Evolutionary conservation across 2,888 invertebrate genomes (phyloP).

Genomic region (Hypomecis atomaria): DNA sequence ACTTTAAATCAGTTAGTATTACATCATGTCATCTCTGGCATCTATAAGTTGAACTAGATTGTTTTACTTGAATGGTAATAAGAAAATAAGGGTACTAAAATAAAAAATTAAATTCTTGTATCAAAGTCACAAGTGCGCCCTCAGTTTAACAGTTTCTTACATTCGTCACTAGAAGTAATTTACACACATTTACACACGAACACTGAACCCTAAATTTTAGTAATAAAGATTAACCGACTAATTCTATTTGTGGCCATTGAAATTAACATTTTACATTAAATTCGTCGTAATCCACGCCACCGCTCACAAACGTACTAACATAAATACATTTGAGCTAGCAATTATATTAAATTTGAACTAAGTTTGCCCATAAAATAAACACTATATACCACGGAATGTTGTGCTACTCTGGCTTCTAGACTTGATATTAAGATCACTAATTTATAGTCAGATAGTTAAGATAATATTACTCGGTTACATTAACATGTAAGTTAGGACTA

Average conservation of each 20-base stretch:
- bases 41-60: too few relatives aligned
- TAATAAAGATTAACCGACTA: background rate
- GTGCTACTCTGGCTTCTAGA: conserved; percentile 19
- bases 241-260: conserved; percentile 7
- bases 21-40: too few relatives aligned
- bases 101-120: too few relatives aligned
- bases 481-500: background rate
- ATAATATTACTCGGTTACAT: background rate
- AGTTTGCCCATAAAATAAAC: conserved; percentile 27
- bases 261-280: conserved; percentile 13
- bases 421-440: conserved; percentile 18
- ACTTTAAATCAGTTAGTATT: too few relatives aligned
- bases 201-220: too few relatives aligned
- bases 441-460: conserved; percentile 9
- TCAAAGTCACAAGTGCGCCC: too few relatives aligned
- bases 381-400: conserved; percentile 16
- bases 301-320: conserved; percentile 13
- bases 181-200: too few relatives aligned
- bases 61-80: too few relatives aligned
- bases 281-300: conserved; percentile 19
- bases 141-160: too few relatives aligned
- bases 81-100: too few relatives aligned
- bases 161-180: too few relatives aligned
- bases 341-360: conserved; percentile 23
- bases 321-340: conserved; percentile 11